phyloP scores from a whole-genome alignment of 2,113 vertebrate species.

The Pedetes capensis region DNA sequence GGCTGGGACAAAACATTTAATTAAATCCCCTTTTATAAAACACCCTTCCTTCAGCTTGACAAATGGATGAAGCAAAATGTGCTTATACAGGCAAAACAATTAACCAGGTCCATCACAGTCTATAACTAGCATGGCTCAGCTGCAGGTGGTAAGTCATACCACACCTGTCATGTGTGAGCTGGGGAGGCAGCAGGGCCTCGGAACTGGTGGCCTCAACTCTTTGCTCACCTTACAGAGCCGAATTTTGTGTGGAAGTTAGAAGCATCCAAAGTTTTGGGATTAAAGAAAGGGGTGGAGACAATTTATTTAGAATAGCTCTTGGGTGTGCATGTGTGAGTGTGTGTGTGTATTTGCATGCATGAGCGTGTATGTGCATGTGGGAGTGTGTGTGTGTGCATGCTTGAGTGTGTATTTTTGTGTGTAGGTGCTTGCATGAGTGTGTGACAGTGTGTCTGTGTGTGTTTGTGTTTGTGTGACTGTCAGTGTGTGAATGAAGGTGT shows the following conservation, averaged over 20 bases:
- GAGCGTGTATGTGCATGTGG: too few species aligned
- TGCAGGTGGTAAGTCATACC: neutral
- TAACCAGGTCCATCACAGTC: slow-evolving; percentile 51
- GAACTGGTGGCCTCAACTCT: neutral
- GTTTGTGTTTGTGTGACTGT: too few species aligned
- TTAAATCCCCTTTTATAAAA: slow-evolving; percentile 77
- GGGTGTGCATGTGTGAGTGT: accelerated
- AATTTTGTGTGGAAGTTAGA: too few species aligned
- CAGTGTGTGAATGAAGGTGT: too few species aligned
- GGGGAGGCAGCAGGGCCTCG: neutral
- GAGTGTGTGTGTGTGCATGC: too few species aligned
- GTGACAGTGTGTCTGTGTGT: too few species aligned
- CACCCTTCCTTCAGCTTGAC: slow-evolving; percentile 70
- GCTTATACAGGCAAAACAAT: slow-evolving; percentile 74
- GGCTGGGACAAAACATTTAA: slow-evolving; percentile 74
- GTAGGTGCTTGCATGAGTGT: too few species aligned
- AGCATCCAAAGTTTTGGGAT: neutral
- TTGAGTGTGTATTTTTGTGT: too few species aligned
- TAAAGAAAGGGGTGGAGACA: neutral
- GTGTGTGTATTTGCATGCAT: neutral
- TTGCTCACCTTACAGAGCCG: neutral
- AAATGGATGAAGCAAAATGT: slow-evolving; percentile 72
- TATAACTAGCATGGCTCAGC: slow-evolving; percentile 42
- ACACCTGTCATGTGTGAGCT: neutral
- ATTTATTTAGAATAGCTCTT: neutral